Conservation (phyloP, 2,113 vertebrate genomes). For the Eonycteris spelaea region DNA sequence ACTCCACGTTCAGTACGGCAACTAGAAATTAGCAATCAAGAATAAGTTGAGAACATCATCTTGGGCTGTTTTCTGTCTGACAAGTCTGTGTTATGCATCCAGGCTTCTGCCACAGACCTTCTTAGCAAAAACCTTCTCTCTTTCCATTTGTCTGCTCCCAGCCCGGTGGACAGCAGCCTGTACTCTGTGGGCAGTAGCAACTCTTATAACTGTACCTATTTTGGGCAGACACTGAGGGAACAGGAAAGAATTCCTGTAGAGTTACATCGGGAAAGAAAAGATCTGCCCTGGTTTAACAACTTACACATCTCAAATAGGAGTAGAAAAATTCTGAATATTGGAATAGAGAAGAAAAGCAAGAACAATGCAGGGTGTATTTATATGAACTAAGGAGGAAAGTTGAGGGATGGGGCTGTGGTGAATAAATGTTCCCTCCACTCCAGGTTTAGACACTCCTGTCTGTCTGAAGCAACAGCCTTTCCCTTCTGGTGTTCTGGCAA, state of each 20-base stretch:
- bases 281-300: conserved; percentile 37
- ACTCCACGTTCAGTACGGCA: neutral
- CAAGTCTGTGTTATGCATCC: neutral
- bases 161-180: neutral
- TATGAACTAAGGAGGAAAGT: neutral
- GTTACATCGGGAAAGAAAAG: neutral
- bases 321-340: neutral
- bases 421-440: rapidly evolving
- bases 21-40: conserved; percentile 38
- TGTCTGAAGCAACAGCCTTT: neutral
- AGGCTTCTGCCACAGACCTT: neutral
- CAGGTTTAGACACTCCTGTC: neutral
- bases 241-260: conserved; percentile 24
- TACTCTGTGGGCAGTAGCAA: neutral
- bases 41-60: conserved; percentile 13
- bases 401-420: neutral
- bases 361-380: neutral
- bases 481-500: neutral
- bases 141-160: neutral
- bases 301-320: neutral
- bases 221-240: conserved; percentile 37
- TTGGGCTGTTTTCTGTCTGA: conserved; percentile 36
- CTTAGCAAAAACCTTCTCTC: neutral
- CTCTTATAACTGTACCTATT: conserved; percentile 36
- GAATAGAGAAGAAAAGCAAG: neutral